Base-by-base conservation (phyloP, 2,797 vertebrate genomes). In the Lithobates pipiens region DNA sequence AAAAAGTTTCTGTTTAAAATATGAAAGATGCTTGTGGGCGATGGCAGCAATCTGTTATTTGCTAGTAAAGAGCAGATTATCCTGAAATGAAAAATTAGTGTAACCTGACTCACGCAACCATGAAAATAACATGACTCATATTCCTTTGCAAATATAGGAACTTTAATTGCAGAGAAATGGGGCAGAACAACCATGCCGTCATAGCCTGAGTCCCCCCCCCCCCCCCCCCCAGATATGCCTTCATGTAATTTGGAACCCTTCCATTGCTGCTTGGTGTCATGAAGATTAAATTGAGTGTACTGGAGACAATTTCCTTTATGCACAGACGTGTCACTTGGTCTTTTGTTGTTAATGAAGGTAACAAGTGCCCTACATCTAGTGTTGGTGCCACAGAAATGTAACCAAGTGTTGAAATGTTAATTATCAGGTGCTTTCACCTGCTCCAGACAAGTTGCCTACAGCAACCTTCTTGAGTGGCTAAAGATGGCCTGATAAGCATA, bases 391-490 rank as follows among this genome's bases (percentile, higher is more conserved):
- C 75, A 71, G 39, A 79, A 74, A 79, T 87, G 54, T 75, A 79
- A 79, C 70, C 25, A 57, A 42, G 54, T 87, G 81, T 80, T 80
- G 82, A 87, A 87, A 87, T 87, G 80, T 87, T 87, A 87, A 87
- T 83, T 73, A 57, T 87, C 80, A 83, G 85, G 76, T 83, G 85
- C 39, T 83, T 86, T 87, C 85, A 87, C 85, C 85, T 87, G 80
- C 76, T 61, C 44, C 61, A 67, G 67, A 86, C 73, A 75, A 54
- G 29, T 46, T 80, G 85, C 80, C 85, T 80, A 50, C 68, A 86
- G 80, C 80, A 74, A 15, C 42, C 25, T 63, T 69, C 67, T 85
- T 10, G 50, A 79, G 71, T 68, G 70, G 77, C 77, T 83, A 57
- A 27, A 86, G 80, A 32, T 82, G 67, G 57, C 42, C 61, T 79